phyloP scores from a whole-genome alignment of 1,140 invertebrate genomes.

The Mycetomoellerius zeteki region DNA sequence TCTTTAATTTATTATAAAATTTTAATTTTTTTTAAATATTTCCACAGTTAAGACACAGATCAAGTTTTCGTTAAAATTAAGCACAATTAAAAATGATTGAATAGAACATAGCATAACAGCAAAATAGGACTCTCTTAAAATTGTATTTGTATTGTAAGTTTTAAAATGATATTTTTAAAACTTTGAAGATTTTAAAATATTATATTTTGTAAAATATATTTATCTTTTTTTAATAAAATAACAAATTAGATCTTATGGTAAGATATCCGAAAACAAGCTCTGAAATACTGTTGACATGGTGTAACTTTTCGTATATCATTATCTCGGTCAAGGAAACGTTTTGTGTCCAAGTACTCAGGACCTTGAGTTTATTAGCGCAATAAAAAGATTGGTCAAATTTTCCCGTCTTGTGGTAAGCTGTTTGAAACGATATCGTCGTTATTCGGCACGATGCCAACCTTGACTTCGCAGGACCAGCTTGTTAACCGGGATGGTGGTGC shows the following conservation, averaged over 20 bases:
- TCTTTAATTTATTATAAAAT: background rate
- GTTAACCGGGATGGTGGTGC: conserved; percentile 41
- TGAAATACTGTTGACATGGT: conserved; percentile 16
- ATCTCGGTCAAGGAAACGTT: conserved; percentile 47
- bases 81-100: background rate
- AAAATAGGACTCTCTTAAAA: background rate
- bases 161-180: no score
- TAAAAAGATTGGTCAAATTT: conserved; percentile 39
- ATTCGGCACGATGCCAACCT: conserved; percentile 38
- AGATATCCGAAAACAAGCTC: background rate
- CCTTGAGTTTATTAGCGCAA: conserved; percentile 38
- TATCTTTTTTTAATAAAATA: background rate
- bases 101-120: background rate
- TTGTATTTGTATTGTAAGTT: no score
- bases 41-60: background rate
- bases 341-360: background rate
- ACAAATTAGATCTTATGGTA: background rate
- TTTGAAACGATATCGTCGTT: background rate
- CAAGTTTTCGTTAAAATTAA: conserved; percentile 4
- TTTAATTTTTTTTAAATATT: background rate
- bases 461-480: conserved; percentile 50
- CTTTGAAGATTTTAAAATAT: background rate
- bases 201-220: background rate
- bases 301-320: conserved; percentile 40
- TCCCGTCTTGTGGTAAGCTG: background rate